Conservation (phyloP, 2,888 invertebrate genomes). For the Dinocampus coccinellae region DNA sequence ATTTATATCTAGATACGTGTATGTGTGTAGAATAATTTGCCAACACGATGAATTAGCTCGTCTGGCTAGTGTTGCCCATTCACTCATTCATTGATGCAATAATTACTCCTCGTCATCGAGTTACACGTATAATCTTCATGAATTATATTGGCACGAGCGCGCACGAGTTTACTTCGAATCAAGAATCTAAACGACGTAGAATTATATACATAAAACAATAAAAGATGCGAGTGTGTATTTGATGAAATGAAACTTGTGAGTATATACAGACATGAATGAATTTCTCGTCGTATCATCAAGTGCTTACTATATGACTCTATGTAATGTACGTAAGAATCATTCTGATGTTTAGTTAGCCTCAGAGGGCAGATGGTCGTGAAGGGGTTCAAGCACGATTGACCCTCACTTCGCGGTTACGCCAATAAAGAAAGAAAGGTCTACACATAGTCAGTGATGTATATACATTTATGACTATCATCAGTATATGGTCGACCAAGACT, state of each 20-base stretch:
- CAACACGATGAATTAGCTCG: slow-evolving; percentile 11
- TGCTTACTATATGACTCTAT: slow-evolving; percentile 33
- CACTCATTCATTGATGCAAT: slow-evolving; percentile 16
- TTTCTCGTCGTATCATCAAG: slow-evolving; percentile 18
- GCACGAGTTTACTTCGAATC: slow-evolving; percentile 13
- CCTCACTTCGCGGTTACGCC: slow-evolving; percentile 54
- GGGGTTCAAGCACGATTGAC: slow-evolving; percentile 61
- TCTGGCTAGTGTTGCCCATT: slow-evolving; percentile 5
- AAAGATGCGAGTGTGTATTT: slow-evolving; percentile 1
- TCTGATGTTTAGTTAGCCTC: slow-evolving; percentile 18
- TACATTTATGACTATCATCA: background rate
- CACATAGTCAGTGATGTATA: slow-evolving; percentile 20
- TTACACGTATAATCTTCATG: slow-evolving; percentile 20
- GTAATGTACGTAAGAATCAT: slow-evolving; percentile 36
- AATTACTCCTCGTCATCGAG: background rate
- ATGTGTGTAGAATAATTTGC: background rate
- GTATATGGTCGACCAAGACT: slow-evolving; percentile 54
- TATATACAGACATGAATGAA: slow-evolving; percentile 4
- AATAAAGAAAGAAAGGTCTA: slow-evolving; percentile 56
- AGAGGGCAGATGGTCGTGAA: slow-evolving; percentile 65
- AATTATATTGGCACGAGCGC: slow-evolving; percentile 27
- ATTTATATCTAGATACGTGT: background rate
- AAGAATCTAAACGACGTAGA: background rate
- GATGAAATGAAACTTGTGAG: slow-evolving; percentile 21
- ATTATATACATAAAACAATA: background rate